Base-by-base conservation (phyloP, 2,797 vertebrate genomes). In the Hybognathus amarus region DNA sequence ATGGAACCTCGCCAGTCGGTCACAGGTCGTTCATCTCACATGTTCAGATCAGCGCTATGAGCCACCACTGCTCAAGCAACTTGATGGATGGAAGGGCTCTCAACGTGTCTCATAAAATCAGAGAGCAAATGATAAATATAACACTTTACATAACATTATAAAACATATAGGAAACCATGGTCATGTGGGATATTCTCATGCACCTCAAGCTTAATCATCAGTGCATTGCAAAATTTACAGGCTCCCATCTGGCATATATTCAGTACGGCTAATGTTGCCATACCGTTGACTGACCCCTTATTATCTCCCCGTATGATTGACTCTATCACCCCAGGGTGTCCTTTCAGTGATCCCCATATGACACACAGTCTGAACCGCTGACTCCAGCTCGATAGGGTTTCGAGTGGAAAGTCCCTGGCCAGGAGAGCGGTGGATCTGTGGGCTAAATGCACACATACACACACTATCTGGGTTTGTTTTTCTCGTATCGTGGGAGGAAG, bases 331-430 rank as follows among this genome's bases (percentile, higher is more conserved):
- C 30, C 76, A 47, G 24, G 27, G 27, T 82, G 84, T 42, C 45
- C 67, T 84, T 59, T 76, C 70, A 73, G 11, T 83, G 85, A 82
- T 78, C 81, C n/a, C 68, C 76, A 63, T 56, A 83, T 78, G 67
- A 78, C 82, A 83, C 27, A 22, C 74, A 59, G 61, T 78, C 75
- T 83, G 56, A 80, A 82, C 86, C 89, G 91, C 94, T 94, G 93
- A 93, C 89, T 92, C 87, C 82, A 77, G 50, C 90, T 92, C 91
- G 50, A 87, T 85, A 83, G 92, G 91, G 91, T 91, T 91, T 79
- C 83, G 88, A 89, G 86, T 94, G 95, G 94, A 95, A 95, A 95
- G 94, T 94, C 95, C 95, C 94, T 94, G 93, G 94, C 93, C 90
- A 90, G 74, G 69, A 88, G 54, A n/a, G 92, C 90, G 89, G 89